A percentile compares a stretch with the other conserved stretches of the same genome.
These are phyloP conservation scores for Isichthys henryi DNA, from an alignment of 2,113 vertebrate species.

Conservation along the genomic window DNA sequence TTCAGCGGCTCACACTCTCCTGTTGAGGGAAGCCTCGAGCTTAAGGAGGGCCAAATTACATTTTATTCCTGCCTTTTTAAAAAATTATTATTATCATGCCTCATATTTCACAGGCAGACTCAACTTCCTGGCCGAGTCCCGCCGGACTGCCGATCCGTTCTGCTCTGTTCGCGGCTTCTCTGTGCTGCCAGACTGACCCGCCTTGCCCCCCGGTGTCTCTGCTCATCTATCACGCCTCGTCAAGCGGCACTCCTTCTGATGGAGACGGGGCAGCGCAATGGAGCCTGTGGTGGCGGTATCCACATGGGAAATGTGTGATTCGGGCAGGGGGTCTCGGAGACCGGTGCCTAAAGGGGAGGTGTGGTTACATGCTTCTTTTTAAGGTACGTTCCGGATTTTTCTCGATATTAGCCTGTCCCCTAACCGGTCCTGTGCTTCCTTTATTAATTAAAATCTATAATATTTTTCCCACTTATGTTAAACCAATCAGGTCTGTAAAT, in stretches of 20 bases:
- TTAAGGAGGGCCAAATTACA: constrained; percentile 44
- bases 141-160: neutral
- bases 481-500: neutral
- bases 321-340: neutral
- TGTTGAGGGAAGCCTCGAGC: constrained; percentile 21
- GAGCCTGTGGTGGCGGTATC: neutral
- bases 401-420: neutral
- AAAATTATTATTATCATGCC: neutral
- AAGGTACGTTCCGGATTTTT: neutral
- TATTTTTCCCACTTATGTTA: neutral
- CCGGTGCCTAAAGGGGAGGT: neutral
- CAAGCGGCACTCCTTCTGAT: neutral
- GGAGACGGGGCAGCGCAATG: neutral
- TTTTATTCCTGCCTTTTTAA: constrained; percentile 32
- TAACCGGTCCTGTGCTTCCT: neutral
- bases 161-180: neutral
- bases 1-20: constrained; percentile 38
- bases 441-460: neutral
- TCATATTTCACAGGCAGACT: neutral
- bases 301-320: neutral
- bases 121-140: neutral
- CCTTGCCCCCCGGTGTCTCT: neutral
- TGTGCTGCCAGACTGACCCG: neutral
- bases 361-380: neutral
- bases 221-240: neutral